phyloP scores from a whole-genome alignment of 2,113 vertebrate genomes.

The Tinamus guttatus region DNA sequence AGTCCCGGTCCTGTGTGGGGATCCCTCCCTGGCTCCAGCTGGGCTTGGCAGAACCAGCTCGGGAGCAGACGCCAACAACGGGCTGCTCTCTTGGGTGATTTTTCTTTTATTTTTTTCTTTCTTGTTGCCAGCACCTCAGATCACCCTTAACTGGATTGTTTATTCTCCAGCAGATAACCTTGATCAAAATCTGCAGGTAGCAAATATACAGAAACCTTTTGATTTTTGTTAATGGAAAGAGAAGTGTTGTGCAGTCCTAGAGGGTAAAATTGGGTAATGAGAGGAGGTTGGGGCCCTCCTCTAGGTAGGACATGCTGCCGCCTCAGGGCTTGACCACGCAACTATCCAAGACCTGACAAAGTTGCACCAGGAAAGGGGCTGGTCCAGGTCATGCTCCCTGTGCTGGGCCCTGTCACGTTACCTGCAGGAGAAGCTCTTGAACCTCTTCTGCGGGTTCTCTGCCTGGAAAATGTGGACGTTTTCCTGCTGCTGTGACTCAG shows the following conservation, averaged over 20 bases:
- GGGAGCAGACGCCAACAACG: background rate
- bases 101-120: background rate
- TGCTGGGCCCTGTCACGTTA: background rate
- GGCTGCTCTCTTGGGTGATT: background rate
- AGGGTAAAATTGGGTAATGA: background rate
- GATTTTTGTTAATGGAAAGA: slow-evolving; percentile 37
- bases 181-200: background rate
- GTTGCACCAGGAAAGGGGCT: background rate
- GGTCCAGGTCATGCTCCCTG: rapidly evolving
- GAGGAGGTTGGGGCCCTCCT: background rate
- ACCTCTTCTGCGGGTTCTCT: background rate
- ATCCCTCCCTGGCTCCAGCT: rapidly evolving
- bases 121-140: background rate
- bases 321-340: background rate
- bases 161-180: background rate
- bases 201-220: background rate
- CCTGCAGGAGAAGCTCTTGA: rapidly evolving
- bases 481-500: background rate
- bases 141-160: background rate
- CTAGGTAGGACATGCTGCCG: rapidly evolving
- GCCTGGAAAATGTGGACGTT: rapidly evolving
- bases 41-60: rapidly evolving
- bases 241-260: background rate
- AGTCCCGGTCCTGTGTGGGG: background rate
- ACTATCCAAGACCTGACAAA: background rate